phyloP scores from a whole-genome alignment of 2,113 vertebrate species.

The Nothoprocta perdicaria region DNA sequence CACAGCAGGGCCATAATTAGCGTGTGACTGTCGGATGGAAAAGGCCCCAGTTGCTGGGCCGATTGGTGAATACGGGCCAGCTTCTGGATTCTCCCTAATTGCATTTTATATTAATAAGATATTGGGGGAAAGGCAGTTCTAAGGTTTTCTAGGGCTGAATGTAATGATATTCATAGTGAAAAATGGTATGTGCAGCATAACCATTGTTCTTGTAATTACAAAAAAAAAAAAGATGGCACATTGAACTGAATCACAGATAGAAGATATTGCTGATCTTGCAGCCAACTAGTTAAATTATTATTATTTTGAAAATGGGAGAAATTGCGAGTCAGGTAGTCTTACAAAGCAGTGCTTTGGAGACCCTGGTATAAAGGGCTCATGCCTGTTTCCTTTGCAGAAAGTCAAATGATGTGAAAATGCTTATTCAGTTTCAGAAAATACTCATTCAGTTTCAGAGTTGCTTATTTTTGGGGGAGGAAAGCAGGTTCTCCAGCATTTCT shows the following conservation, averaged over 20 bases:
- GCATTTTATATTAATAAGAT: constrained; percentile 45
- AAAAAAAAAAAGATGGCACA: neutral
- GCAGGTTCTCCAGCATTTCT: neutral
- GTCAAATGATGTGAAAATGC: neutral
- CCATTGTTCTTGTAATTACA: neutral
- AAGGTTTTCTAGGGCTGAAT: constrained; percentile 37
- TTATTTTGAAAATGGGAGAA: neutral
- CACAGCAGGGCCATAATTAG: constrained; percentile 52
- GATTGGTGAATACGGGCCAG: constrained; percentile 53
- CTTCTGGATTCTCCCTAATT: constrained; percentile 63
- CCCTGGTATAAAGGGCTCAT: neutral
- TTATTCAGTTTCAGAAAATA: neutral
- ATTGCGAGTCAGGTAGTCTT: neutral
- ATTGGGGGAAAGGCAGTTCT: constrained; percentile 30
- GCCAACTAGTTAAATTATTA: neutral
- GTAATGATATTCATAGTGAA: neutral
- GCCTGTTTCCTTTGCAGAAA: neutral
- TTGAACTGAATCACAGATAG: neutral
- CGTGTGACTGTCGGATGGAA: constrained; percentile 41
- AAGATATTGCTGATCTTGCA: constrained; percentile 1
- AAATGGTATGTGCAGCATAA: constrained; percentile 15
- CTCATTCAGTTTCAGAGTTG: neutral
- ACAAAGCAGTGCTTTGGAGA: neutral
- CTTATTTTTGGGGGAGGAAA: neutral
- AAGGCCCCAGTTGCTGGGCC: constrained; percentile 39